Conservation (phyloP, 1,140 invertebrate genomes). For the Laupala kohalensis region DNA sequence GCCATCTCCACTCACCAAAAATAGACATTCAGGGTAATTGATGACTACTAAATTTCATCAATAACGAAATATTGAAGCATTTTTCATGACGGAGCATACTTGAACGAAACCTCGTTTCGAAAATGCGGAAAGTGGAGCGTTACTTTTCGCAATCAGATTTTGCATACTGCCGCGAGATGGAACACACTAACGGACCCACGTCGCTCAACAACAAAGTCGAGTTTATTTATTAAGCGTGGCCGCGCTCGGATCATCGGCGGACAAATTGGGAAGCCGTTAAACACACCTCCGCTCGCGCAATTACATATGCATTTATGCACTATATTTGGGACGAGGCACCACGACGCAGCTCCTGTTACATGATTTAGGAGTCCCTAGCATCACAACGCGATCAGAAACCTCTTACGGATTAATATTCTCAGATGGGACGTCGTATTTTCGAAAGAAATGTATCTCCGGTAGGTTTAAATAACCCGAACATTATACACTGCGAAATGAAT, state of each 20-base stretch:
- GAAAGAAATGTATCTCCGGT: neutral
- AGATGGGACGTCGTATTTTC: neutral
- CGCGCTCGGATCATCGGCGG: neutral
- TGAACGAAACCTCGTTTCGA: too few species aligned
- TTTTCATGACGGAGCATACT: too few species aligned
- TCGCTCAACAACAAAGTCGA: too few species aligned
- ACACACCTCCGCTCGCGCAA: neutral
- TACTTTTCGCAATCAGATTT: neutral
- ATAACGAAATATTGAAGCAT: too few species aligned
- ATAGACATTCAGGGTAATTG: too few species aligned
- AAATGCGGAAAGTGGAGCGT: too few species aligned
- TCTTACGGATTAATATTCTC: neutral
- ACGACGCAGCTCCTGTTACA: neutral
- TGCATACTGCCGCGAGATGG: neutral
- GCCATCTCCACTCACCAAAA: too few species aligned
- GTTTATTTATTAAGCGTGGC: neutral
- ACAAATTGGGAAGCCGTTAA: neutral
- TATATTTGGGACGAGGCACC: neutral
- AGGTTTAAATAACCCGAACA: neutral
- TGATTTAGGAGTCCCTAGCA: neutral
- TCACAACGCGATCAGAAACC: neutral
- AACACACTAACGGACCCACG: neutral
- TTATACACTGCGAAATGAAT: neutral
- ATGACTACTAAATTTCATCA: too few species aligned
- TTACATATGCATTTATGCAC: neutral